These are phyloP conservation scores for Cervus canadensis DNA, from an alignment of 2,113 vertebrate species.

Conservation along the genomic window DNA sequence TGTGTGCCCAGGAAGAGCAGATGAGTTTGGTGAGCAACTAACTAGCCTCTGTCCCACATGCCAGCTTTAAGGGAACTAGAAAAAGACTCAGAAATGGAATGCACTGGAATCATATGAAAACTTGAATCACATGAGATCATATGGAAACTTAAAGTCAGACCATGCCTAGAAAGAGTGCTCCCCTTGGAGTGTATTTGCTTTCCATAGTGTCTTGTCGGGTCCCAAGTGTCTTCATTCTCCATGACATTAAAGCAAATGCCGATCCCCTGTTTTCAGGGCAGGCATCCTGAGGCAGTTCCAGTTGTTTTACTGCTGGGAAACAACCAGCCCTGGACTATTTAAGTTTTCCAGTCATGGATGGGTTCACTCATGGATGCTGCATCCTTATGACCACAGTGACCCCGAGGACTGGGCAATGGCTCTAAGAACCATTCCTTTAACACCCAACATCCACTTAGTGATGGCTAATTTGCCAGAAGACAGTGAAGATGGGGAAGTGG, in stretches of 20 bases:
- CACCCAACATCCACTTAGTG: background rate
- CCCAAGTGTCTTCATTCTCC: background rate
- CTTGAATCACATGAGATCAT: background rate
- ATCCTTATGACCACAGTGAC: background rate
- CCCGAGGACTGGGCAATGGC: background rate
- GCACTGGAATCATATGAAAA: background rate
- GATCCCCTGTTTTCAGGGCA: background rate
- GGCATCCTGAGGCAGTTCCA: background rate
- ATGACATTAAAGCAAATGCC: background rate
- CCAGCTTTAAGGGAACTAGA: background rate
- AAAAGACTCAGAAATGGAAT: background rate
- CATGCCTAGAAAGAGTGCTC: background rate
- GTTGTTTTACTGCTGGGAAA: background rate
- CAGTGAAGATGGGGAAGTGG: background rate
- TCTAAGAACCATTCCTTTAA: background rate
- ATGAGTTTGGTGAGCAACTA: background rate
- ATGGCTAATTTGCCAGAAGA: background rate
- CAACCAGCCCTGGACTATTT: background rate
- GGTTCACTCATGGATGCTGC: background rate
- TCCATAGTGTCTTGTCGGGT: background rate
- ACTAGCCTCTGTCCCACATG: background rate
- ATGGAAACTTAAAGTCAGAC: background rate
- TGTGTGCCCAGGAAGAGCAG: background rate
- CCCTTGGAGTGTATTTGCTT: background rate
- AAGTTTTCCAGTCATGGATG: background rate